Evolutionary conservation across 2,888 invertebrate species (phyloP).

Genomic region (Coleophora flavipennella): DNA sequence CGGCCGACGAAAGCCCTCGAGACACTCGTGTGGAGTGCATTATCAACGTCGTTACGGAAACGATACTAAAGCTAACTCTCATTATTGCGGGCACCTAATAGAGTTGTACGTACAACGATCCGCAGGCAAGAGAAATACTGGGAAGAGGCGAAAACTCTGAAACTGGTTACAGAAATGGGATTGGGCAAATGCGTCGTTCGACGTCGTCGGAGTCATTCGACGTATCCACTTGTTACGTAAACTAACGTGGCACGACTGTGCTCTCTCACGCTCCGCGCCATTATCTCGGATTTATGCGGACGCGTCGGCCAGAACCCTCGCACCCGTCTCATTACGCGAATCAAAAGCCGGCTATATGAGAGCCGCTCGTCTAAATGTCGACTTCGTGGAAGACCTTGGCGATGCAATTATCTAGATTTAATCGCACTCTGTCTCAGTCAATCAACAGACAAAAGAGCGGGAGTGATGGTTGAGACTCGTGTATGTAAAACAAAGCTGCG

Average conservation of each 20-base stretch:
- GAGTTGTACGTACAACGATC: constrained; percentile 23
- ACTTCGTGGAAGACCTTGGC: constrained; percentile 52
- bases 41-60: constrained; percentile 30
- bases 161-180: constrained; percentile 30
- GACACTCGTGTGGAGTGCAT: constrained; percentile 39
- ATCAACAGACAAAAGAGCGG: constrained; percentile 46
- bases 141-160: constrained; percentile 23
- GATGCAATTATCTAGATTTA: constrained; percentile 55
- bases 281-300: constrained; percentile 59
- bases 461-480: constrained; percentile 22
- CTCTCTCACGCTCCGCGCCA: constrained; percentile 60
- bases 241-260: constrained; percentile 54
- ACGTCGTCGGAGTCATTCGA: constrained; percentile 32
- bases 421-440: constrained; percentile 42
- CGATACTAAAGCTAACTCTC: constrained; percentile 25
- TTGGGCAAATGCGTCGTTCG: constrained; percentile 35
- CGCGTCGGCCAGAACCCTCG: constrained; percentile 32
- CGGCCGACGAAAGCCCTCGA: constrained; percentile 29
- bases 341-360: constrained; percentile 44
- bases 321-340: constrained; percentile 59
- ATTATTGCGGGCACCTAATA: constrained; percentile 27
- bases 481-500: constrained; percentile 36
- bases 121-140: constrained; percentile 15
- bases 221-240: constrained; percentile 58
- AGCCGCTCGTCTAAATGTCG: constrained; percentile 52